Evolutionary conservation across 2,888 invertebrate genomes (phyloP).

Genomic region (Stramonita haemastoma): DNA sequence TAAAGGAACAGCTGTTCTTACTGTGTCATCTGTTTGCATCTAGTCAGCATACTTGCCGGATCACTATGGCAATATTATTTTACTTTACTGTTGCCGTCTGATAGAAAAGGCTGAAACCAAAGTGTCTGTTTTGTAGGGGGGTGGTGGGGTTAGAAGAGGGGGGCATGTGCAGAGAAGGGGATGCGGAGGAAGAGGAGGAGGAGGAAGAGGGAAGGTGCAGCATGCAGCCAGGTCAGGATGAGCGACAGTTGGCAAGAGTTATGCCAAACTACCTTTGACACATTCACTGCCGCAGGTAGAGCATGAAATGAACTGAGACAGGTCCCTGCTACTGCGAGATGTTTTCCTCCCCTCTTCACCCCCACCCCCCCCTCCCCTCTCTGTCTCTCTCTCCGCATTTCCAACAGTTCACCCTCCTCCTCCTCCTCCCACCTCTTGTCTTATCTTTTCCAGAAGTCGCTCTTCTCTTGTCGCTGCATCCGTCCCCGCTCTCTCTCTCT

Average conservation of each 20-base stretch:
- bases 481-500: background rate
- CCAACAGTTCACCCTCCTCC: too few relatives aligned
- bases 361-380: background rate
- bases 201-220: background rate
- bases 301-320: conserved; percentile 6
- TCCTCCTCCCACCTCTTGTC: too few relatives aligned
- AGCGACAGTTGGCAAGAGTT: conserved; percentile 14
- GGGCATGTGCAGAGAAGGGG: background rate
- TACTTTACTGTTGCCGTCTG: too few relatives aligned
- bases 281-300: conserved; percentile 15
- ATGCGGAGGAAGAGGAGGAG: background rate
- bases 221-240: background rate
- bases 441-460: too few relatives aligned
- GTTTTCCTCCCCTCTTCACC: too few relatives aligned
- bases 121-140: too few relatives aligned
- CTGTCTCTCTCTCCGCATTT: too few relatives aligned
- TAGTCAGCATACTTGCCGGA: too few relatives aligned
- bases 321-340: background rate
- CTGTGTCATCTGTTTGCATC: too few relatives aligned
- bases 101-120: too few relatives aligned
- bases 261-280: background rate
- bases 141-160: background rate
- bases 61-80: too few relatives aligned
- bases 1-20: too few relatives aligned
- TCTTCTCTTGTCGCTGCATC: background rate